Evolutionary conservation across 2,113 vertebrate species (phyloP).

Genomic region (Eurystomus gularis): DNA sequence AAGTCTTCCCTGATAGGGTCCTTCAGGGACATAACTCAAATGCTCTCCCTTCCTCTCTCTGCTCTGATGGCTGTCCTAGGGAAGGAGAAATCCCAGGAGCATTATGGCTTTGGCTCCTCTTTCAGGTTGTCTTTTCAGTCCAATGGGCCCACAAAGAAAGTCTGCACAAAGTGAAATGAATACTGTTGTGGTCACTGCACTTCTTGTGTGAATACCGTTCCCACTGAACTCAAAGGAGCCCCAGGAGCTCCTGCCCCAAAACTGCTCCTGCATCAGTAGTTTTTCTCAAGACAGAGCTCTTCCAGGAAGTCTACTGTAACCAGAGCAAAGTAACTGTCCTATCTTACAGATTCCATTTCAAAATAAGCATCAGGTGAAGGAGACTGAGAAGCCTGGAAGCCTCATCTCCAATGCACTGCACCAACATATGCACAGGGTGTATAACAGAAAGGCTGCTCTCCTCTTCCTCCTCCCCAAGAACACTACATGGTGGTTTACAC

Average conservation of each 20-base stretch:
- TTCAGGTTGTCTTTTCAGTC: neutral
- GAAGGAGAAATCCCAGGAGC: neutral
- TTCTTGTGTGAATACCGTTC: neutral
- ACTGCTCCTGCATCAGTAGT: neutral
- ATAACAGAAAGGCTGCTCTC: neutral
- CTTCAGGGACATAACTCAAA: conserved; percentile 23
- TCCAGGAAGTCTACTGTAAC: neutral
- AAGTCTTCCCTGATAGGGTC: neutral
- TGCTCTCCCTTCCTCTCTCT: neutral
- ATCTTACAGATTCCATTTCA: neutral
- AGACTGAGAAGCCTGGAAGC: neutral
- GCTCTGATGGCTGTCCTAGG: neutral
- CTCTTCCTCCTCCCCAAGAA: neutral
- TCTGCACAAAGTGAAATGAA: neutral
- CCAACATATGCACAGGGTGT: rapidly evolving
- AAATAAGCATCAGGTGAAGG: neutral
- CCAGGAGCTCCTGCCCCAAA: neutral
- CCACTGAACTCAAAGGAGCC: neutral
- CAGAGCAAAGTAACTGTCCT: neutral
- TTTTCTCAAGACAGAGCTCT: neutral
- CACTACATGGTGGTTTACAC: rapidly evolving
- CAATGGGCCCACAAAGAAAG: neutral
- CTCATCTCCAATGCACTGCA: rapidly evolving
- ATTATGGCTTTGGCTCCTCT: neutral
- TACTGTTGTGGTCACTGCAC: rapidly evolving